Base-by-base conservation (phyloP, 30 jellyfish, hydroid and myxozoan genomes). In the Phacellophora camtschatica region DNA sequence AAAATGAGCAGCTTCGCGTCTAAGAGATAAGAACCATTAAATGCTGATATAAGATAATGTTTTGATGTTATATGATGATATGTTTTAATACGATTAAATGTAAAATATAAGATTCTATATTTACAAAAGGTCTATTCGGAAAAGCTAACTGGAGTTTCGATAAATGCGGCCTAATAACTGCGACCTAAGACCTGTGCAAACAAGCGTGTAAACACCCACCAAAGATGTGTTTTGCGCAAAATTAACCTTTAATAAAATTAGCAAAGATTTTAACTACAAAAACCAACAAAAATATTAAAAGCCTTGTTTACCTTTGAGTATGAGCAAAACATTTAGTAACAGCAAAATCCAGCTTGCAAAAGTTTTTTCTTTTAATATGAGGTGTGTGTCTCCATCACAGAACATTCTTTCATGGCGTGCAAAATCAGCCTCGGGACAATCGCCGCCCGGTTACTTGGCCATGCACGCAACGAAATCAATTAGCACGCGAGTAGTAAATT, bases 341-440 rank as follows among this genome's bases (percentile, higher is more conserved):
- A 53, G 33, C 29, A 74, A 31, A 30, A 29, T 49, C 32, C 16
- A 23, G 19, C 19, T 34, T 34, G 66, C 20, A 19, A 8, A 12
- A 12, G 74, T 35, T 35, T 28, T 42, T 45, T 48, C 41, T 12
- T 46, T 45, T 64, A 29, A 1, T 30, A 24, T 4, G 59, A 42
- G 27, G n/a, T 54, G 24, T 59, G 46, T 18, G 5, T 18, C 25
- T 75, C 80, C 88, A 75, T 42, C 79, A 25, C 28, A 54, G 27
- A 3, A 42, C 90, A 77, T 77, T 13, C 74, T 77, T 50, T 77
- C 90, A 77, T 77, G 36, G 90, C 90, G 70, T 62, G 90, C 82
- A 62, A 62, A 29, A 22, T 45, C 18, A 59, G 25, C 50, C 9
- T 42, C 65, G 33, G 74, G 62, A 65, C 64, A 42, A 50, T 45